Evolutionary conservation across 2,113 vertebrate species (phyloP).

Genomic region (Alexandromys fortis): DNA sequence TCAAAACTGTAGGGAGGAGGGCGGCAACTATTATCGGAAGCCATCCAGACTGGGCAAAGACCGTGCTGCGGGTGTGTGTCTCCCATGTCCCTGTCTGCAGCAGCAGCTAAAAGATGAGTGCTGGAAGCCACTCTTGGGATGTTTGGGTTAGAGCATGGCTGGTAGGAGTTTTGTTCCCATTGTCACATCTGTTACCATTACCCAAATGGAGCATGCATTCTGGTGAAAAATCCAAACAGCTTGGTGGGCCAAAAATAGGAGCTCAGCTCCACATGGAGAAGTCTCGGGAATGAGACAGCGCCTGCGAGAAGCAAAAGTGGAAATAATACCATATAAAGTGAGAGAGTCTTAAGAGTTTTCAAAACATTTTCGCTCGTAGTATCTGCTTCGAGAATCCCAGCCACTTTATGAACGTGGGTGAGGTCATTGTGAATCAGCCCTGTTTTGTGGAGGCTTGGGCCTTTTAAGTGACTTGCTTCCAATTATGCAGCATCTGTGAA

Average conservation of each 20-base stretch:
- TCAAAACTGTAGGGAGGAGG: constrained; percentile 23
- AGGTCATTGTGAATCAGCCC: not conserved
- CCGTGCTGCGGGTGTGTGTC: not conserved
- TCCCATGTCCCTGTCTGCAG: not conserved
- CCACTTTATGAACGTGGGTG: not conserved
- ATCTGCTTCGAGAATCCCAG: constrained; percentile 8
- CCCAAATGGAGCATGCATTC: constrained; percentile 68
- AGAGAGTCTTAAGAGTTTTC: constrained; percentile 34
- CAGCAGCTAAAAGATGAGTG: not conserved
- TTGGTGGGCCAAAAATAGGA: constrained; percentile 70
- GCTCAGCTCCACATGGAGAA: constrained; percentile 50
- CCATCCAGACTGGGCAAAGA: constrained; percentile 48
- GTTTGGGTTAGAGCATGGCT: constrained; percentile 65
- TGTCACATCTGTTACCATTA: constrained; percentile 75
- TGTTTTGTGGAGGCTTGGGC: not conserved
- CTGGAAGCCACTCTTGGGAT: constrained; percentile 66
- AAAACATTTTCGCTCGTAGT: not conserved
- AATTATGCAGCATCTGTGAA: rapidly evolving
- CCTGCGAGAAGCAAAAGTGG: constrained; percentile 55
- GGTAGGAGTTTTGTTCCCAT: constrained; percentile 73
- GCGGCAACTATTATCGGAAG: constrained; percentile 62
- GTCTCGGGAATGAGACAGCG: constrained; percentile 39
- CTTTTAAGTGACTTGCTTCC: not conserved
- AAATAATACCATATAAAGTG: constrained; percentile 15
- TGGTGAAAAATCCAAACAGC: constrained; percentile 69